A percentile compares a stretch with the other conserved stretches of the same genome.
These are phyloP conservation scores for Apoda limacodes DNA, from an alignment of 2,888 invertebrate species.

Conservation along the genomic window DNA sequence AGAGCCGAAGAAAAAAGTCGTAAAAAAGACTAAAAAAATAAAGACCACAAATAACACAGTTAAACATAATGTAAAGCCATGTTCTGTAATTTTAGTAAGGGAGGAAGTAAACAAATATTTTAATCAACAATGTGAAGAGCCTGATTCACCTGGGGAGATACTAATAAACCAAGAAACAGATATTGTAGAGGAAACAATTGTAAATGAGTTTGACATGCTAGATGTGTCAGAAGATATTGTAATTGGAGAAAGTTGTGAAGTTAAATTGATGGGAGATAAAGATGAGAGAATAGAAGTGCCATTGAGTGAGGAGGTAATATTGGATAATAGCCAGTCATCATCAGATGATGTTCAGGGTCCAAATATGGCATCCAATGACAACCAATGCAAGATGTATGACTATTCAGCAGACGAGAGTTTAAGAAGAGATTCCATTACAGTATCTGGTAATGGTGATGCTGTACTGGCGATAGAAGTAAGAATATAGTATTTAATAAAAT, in stretches of 20 bases:
- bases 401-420: slow-evolving; percentile 50
- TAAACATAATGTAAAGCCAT: slow-evolving; percentile 33
- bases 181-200: slow-evolving; percentile 23
- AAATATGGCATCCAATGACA: slow-evolving; percentile 24
- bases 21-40: slow-evolving; percentile 21
- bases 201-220: slow-evolving; percentile 54
- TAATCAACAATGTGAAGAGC: slow-evolving; percentile 5
- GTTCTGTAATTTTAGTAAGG: slow-evolving; percentile 37
- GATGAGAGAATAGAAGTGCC: slow-evolving; percentile 24
- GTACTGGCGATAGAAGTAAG: slow-evolving; percentile 59
- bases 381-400: slow-evolving; percentile 49
- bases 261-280: slow-evolving; percentile 35
- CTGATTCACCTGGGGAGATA: background rate
- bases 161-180: slow-evolving; percentile 16
- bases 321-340: slow-evolving; percentile 52
- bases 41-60: slow-evolving; percentile 12
- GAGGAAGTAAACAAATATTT: slow-evolving; percentile 34
- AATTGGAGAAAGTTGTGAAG: slow-evolving; percentile 46
- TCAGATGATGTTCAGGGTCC: slow-evolving; percentile 26
- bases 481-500: slow-evolving; percentile 3
- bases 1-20: slow-evolving; percentile 23
- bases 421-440: slow-evolving; percentile 39
- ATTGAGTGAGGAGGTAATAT: slow-evolving; percentile 45
- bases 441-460: slow-evolving; percentile 52
- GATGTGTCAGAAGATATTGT: slow-evolving; percentile 61